These are phyloP conservation scores for Azorinus chamasolen DNA, from an alignment of 2,888 invertebrate genomes.

Conservation along the genomic window DNA sequence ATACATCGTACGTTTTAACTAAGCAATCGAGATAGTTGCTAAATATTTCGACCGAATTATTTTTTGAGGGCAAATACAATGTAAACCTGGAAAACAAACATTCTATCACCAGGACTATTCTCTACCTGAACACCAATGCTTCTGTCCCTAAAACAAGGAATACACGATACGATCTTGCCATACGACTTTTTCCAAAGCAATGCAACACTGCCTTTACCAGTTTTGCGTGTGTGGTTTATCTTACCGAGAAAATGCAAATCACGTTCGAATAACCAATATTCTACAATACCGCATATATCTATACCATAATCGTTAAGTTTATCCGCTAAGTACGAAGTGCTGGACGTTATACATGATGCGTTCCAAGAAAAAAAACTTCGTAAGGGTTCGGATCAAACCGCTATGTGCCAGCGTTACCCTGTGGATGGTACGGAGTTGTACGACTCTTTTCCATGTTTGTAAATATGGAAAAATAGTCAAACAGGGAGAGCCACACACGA, in stretches of 20 bases:
- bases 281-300: constrained; percentile 11
- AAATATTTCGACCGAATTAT: no score
- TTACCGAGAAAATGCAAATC: constrained; percentile 8
- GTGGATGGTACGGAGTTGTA: no score
- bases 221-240: neutral
- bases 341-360: constrained; percentile 12
- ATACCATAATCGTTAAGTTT: neutral
- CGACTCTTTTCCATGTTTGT: no score
- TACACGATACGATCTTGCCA: neutral
- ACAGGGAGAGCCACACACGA: no score
- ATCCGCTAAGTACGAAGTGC: constrained; percentile 1
- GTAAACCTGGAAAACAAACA: constrained; percentile 2
- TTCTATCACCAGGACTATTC: neutral
- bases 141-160: constrained; percentile 7
- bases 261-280: constrained; percentile 11
- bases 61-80: no score
- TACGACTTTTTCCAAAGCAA: neutral
- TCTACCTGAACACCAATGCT: constrained; percentile 16
- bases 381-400: no score
- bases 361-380: constrained; percentile 15
- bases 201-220: constrained; percentile 16
- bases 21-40: no score
- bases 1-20: no score
- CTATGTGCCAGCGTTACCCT: no score
- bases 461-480: no score